Evolutionary conservation across 2,797 vertebrate genomes (phyloP), one percentile per base, ranked within the genome.

Genomic region (Onychomys torridus): DNA sequence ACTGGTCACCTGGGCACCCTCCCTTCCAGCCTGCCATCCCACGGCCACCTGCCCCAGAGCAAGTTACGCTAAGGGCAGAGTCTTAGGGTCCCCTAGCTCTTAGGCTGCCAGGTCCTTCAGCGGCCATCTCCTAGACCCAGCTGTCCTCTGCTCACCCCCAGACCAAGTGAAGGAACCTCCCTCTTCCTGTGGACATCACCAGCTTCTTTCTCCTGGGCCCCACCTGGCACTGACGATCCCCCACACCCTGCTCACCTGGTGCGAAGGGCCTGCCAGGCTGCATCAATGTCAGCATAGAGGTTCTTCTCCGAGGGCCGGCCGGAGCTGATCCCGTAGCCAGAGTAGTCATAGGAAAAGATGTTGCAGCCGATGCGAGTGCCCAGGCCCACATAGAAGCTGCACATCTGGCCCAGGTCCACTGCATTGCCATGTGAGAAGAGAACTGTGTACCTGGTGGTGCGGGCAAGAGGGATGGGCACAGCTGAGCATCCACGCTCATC

Each of bases 331-430:
- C 99, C 99, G 0, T 99, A 99, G 98, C 99, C 99, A 0, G 99
- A 99, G 98, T 99, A 99, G 98, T 99, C 99, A 0, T 99, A 99
- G 93, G 99, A 99, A 98, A 99, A 99, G 98, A 99, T 99, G 98
- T 99, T 99, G 98, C 99, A 99, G 98, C 99, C 99, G 98, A 99
- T 99, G 90, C 99, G 99, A 0, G 99, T 99, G 90, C 99, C 99
- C 97, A 99, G 98, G 95, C 99, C 99, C 0, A 99, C 99, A 98
- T 99, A 99, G 98, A 99, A 99, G 98, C 99, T 99, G 99, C 99
- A 99, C 99, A 99, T 99, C 99, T 99, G 99, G 55, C 99, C 99
- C 97, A 99, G 98, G 98, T 99, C 99, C 95, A 99, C 99, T 0
- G 99, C 99, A 0, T 99, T 99, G 91, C 99, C 99, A 0, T 99